A percentile compares a stretch with the other conserved stretches of the same genome.
Conservation (phyloP, 1,140 invertebrate genomes). For the Eupristina koningsbergeri region DNA sequence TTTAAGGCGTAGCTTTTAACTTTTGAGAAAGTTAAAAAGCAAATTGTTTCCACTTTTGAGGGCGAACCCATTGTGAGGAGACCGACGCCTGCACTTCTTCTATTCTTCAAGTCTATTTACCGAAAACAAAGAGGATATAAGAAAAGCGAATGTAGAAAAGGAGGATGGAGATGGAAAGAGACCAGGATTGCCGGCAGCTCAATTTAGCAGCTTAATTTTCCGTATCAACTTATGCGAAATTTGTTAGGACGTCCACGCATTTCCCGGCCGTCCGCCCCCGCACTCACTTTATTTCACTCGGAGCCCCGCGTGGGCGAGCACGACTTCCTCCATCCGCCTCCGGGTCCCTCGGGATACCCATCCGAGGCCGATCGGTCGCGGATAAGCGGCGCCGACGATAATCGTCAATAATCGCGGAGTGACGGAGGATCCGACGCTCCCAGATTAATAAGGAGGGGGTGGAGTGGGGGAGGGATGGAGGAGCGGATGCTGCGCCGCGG, state of each 20-base stretch:
- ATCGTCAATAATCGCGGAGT: constrained; percentile 23
- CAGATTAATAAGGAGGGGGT: not conserved
- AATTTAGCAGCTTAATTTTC: not conserved
- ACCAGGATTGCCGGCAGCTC: too few relatives aligned
- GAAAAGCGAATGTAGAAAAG: not conserved
- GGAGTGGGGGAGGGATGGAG: too few relatives aligned
- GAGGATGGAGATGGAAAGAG: too few relatives aligned
- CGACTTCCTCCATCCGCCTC: constrained; percentile 8
- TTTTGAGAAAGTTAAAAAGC: too few relatives aligned
- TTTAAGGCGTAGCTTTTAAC: too few relatives aligned
- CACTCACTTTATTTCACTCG: not conserved
- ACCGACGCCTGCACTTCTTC: too few relatives aligned
- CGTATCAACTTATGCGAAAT: not conserved
- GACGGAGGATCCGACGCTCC: not conserved
- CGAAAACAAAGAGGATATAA: not conserved
- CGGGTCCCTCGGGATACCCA: not conserved
- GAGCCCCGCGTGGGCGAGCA: not conserved
- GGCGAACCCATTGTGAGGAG: too few relatives aligned
- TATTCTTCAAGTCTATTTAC: too few relatives aligned
- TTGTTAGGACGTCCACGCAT: not conserved
- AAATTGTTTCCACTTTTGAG: too few relatives aligned
- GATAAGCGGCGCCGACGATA: constrained; percentile 4
- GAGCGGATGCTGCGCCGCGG: not conserved
- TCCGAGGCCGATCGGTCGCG: not conserved
- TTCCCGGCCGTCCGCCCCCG: not conserved